These are phyloP conservation scores for Noctua comes DNA, from an alignment of 2,888 invertebrate genomes.

Conservation along the genomic window DNA sequence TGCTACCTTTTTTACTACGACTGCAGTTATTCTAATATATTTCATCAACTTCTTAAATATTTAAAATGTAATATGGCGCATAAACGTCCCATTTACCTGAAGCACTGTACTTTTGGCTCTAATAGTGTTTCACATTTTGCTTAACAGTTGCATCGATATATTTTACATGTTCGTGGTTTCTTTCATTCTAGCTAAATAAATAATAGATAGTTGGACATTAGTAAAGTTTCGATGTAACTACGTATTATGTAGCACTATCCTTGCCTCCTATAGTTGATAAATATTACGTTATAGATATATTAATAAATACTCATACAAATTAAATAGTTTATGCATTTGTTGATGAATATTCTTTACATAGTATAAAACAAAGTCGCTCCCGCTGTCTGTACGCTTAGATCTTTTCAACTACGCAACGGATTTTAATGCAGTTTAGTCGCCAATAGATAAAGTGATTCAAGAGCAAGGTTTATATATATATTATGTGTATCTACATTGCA, in stretches of 20 bases:
- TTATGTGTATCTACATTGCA: too few relatives aligned
- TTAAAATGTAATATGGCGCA: slow-evolving; percentile 38
- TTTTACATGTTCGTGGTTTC: slow-evolving; percentile 11
- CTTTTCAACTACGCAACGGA: too few relatives aligned
- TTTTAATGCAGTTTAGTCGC: too few relatives aligned
- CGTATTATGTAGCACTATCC: slow-evolving; percentile 53
- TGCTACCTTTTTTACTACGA: slow-evolving; percentile 42
- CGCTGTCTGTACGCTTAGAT: too few relatives aligned
- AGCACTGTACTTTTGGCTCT: slow-evolving; percentile 48
- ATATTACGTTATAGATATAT: slow-evolving; percentile 65
- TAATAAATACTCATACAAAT: slow-evolving; percentile 72
- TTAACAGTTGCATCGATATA: slow-evolving; percentile 53
- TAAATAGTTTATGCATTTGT: slow-evolving; percentile 70
- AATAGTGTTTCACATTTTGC: slow-evolving; percentile 60
- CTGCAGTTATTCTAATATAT: slow-evolving; percentile 49
- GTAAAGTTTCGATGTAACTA: slow-evolving; percentile 50
- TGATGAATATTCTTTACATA: slow-evolving; percentile 51
- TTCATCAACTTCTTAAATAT: slow-evolving; percentile 42
- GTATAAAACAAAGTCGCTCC: too few relatives aligned
- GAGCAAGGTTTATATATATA: too few relatives aligned
- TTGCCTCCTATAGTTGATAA: slow-evolving; percentile 64
- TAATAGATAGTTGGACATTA: slow-evolving; percentile 32
- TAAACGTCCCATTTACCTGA: slow-evolving; percentile 37
- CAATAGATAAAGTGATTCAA: too few relatives aligned
- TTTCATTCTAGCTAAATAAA: slow-evolving; percentile 29